phyloP scores from a whole-genome alignment of 2,797 vertebrate species.

The Macrochelys suwanniensis region DNA sequence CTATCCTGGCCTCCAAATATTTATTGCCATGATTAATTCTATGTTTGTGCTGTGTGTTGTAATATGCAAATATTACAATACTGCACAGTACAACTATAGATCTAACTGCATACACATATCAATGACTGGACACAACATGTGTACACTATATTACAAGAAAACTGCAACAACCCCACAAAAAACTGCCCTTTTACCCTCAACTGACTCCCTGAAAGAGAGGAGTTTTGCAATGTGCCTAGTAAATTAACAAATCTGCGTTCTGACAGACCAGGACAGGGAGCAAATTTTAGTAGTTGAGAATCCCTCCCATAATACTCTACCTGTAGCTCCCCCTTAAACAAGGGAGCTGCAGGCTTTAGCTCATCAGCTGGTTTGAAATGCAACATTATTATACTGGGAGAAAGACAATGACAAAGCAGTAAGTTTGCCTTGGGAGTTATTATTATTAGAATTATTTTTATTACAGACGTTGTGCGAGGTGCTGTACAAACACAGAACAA shows the following conservation, averaged over 20 bases:
- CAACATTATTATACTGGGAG: background rate
- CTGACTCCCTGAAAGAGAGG: background rate
- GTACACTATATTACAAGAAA: background rate
- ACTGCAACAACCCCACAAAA: background rate
- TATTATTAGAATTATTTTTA: background rate
- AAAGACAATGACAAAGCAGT: background rate
- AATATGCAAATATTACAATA: background rate
- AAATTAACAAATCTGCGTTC: background rate
- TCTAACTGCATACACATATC: background rate
- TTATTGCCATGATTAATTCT: background rate
- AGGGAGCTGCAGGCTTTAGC: background rate
- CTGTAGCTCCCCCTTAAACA: background rate
- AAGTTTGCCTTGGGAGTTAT: background rate
- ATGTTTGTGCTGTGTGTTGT: constrained; percentile 12
- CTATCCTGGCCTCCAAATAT: background rate
- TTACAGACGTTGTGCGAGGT: background rate
- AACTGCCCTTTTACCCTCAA: background rate
- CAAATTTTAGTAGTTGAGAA: background rate
- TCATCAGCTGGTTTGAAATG: background rate
- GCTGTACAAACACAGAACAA: background rate
- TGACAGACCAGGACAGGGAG: background rate
- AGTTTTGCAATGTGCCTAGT: background rate
- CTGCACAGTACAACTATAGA: background rate
- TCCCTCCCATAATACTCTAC: background rate
- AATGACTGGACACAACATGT: background rate